Percentiles rank a stretch among this genome's conserved stretches.
Conservation (phyloP, 2,888 invertebrate species). For the Eilema griseolum region DNA sequence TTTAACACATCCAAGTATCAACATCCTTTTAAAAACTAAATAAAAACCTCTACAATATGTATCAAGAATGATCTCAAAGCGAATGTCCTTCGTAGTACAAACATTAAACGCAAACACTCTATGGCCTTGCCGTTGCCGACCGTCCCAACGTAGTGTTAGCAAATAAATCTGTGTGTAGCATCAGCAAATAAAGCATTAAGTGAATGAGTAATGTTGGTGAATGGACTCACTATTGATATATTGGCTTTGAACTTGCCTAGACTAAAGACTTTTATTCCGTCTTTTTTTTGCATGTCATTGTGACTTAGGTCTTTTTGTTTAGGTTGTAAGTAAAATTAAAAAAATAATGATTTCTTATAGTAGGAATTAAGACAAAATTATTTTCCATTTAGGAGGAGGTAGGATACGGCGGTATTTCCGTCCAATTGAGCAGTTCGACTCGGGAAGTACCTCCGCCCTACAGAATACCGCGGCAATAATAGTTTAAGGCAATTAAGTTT, state of each 20-base stretch:
- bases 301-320: neutral
- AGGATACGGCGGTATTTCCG: too few species aligned
- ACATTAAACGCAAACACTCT: conserved; percentile 42
- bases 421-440: too few species aligned
- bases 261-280: neutral
- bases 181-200: conserved; percentile 18
- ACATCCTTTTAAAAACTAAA: neutral
- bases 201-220: conserved; percentile 12
- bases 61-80: conserved; percentile 36
- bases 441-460: too few species aligned
- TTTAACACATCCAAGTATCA: neutral
- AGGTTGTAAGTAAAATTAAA: too few species aligned
- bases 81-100: conserved; percentile 48
- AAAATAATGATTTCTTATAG: too few species aligned
- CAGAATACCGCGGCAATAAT: too few species aligned
- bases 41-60: conserved; percentile 26
- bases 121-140: conserved; percentile 39
- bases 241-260: neutral
- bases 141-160: conserved; percentile 37
- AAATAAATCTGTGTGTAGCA: conserved; percentile 35
- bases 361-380: too few species aligned
- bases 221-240: neutral
- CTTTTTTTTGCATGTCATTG: neutral
- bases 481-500: too few species aligned
- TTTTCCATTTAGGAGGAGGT: too few species aligned